These are phyloP conservation scores for Candidula unifasciata DNA, from an alignment of 2,888 invertebrate genomes.

Conservation along the genomic window DNA sequence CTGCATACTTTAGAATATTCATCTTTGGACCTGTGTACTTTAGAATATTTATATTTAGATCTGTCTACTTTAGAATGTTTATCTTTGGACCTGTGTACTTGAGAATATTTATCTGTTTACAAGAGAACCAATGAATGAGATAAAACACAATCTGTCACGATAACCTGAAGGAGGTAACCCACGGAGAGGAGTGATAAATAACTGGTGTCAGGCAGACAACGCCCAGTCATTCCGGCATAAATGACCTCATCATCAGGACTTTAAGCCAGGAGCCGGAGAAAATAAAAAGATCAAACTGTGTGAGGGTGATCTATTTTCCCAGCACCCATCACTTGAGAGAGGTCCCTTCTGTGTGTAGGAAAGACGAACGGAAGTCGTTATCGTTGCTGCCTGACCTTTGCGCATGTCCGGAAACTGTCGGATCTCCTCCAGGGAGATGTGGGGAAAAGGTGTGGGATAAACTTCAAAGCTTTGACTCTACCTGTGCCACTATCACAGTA, in stretches of 20 bases:
- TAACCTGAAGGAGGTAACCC: no score
- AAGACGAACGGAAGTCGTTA: constrained; percentile 46
- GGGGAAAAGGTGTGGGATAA: constrained; percentile 24
- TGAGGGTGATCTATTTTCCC: neutral
- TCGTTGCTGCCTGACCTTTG: constrained; percentile 45
- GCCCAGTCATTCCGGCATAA: neutral
- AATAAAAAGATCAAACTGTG: constrained; percentile 15
- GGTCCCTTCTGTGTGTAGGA: neutral
- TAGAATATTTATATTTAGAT: no score
- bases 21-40: no score
- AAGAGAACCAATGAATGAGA: no score
- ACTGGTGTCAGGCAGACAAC: neutral
- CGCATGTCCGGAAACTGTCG: constrained; percentile 43
- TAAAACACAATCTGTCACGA: no score
- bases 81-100: no score
- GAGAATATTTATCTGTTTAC: no score
- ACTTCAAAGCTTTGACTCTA: constrained; percentile 37
- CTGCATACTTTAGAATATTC: no score
- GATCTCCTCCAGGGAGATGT: constrained; percentile 32
- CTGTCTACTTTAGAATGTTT: no score
- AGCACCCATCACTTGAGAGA: constrained; percentile 32
- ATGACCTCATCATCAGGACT: neutral
- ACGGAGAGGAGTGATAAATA: neutral
- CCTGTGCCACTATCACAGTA: constrained; percentile 29
- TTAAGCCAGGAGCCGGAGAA: neutral